Conservation (phyloP, 2,113 vertebrate genomes). For the Serinus canaria region DNA sequence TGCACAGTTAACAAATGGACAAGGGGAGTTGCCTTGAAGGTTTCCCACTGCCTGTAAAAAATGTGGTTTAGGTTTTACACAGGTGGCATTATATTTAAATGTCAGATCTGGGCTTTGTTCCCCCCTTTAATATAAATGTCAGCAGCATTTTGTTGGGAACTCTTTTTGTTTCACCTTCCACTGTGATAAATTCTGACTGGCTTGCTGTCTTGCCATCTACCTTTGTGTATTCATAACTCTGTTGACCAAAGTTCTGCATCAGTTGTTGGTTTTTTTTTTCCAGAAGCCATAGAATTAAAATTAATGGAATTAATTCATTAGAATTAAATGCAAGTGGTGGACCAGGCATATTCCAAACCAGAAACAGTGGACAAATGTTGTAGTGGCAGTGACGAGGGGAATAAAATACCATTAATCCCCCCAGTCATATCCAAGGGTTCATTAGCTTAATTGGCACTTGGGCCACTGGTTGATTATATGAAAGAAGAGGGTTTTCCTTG, state of each 20-base stretch:
- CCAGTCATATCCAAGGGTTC: background rate
- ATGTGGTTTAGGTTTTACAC: background rate
- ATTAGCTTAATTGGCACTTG: background rate
- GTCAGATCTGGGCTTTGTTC: conserved; percentile 33
- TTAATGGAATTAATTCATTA: background rate
- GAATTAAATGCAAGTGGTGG: background rate
- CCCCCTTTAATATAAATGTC: conserved; percentile 28
- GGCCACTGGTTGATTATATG: background rate
- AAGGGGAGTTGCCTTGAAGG: background rate
- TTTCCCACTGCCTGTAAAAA: conserved; percentile 1
- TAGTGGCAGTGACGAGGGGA: rapidly evolving
- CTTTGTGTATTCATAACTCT: background rate
- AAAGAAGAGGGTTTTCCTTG: background rate
- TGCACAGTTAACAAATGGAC: background rate
- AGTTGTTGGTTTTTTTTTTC: background rate
- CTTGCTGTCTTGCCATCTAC: background rate
- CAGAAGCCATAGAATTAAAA: background rate
- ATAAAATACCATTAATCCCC: background rate
- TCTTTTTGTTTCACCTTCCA: conserved; percentile 5
- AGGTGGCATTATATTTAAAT: conserved; percentile 51
- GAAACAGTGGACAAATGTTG: background rate
- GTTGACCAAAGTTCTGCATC: background rate
- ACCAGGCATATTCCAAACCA: background rate
- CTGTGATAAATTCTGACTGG: background rate
- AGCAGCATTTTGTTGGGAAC: conserved; percentile 20